Evolutionary conservation across 2,113 vertebrate species (phyloP), one percentile per base, ranked within the genome.

Genomic region (Fulica atra): DNA sequence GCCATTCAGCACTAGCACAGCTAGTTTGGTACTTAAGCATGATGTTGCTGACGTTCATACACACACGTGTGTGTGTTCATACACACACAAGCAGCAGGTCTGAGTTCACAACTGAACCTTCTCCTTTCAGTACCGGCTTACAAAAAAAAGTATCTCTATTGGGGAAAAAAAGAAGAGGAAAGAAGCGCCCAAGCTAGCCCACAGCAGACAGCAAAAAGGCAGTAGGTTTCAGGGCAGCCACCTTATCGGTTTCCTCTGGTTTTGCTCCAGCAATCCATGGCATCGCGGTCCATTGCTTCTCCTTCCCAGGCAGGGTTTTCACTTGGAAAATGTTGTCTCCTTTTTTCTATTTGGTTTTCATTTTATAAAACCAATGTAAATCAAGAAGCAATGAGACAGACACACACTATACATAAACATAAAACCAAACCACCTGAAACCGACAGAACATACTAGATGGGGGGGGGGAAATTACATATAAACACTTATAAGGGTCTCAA

Each of bases 251-350:
- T 82, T 98, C 96, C 91, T 95, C 96, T 86, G 95, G 73, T 95
- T 97, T 97, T 93, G 94, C 90, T 98, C 94, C 97, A 89, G 86
- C 61, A 94, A 94, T 97, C 96, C 70, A 18, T 28, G 97, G 17
- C 81, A 96, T 72, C 53, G 63, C 26, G 92, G 83, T 94, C 97
- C 91, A 96, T 68, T 92, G 93, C 76, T 96, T 97, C 97, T 98
- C 97, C 94, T 97, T 98, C 95, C 64, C 31, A 79, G 96, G 93
- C 59, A 97, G 88, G 12, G 88, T 54, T 95, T 97, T 97, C 97
- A 97, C 77, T 98, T 97, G 97, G 91, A 95, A 97, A 97, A 98
- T 92, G 95, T 95, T 95, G 88, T 98, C 97, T 97, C 97, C 96
- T 98, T 96, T 98, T 96, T 86, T 98, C 98, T 98, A 98, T 96